These are phyloP conservation scores for Odontamblyopus rebecca DNA, from an alignment of 2,797 vertebrate genomes.

Conservation along the genomic window DNA sequence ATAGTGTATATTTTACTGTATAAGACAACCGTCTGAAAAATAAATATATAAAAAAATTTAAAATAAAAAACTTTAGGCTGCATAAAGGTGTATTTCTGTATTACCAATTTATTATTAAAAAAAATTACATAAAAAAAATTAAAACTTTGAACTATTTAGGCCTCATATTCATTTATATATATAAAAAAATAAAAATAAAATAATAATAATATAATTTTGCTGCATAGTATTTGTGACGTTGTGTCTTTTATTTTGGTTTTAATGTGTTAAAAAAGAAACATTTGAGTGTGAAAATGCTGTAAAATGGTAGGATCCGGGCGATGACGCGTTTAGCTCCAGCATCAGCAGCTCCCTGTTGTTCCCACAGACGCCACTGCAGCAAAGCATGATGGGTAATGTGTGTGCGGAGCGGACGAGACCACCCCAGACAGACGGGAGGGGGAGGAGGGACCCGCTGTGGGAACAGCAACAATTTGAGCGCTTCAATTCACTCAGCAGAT, in stretches of 20 bases:
- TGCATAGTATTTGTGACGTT: not conserved
- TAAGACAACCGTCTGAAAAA: too few relatives aligned
- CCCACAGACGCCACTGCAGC: slow-evolving; percentile 30
- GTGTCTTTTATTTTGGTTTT: not conserved
- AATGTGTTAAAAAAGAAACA: not conserved
- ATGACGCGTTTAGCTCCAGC: slow-evolving; percentile 68
- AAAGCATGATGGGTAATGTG: slow-evolving; percentile 54
- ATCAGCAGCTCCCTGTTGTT: slow-evolving; percentile 58
- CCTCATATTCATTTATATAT: too few relatives aligned
- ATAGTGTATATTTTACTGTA: too few relatives aligned
- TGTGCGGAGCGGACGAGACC: slow-evolving; percentile 14
- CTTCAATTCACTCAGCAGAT: not conserved
- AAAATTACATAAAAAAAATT: too few relatives aligned
- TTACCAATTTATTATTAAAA: too few relatives aligned
- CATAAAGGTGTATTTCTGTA: too few relatives aligned
- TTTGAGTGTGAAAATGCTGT: not conserved
- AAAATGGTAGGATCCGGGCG: slow-evolving; percentile 44
- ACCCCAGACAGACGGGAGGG: not conserved
- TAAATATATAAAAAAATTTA: too few relatives aligned
- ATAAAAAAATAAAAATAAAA: too few relatives aligned
- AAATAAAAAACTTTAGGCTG: too few relatives aligned
- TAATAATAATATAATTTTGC: not conserved
- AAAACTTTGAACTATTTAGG: too few relatives aligned
- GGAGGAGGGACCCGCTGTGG: not conserved
- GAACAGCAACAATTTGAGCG: not conserved